phyloP scores from a whole-genome alignment of 2,888 invertebrate species.

The Clunio marinus region DNA sequence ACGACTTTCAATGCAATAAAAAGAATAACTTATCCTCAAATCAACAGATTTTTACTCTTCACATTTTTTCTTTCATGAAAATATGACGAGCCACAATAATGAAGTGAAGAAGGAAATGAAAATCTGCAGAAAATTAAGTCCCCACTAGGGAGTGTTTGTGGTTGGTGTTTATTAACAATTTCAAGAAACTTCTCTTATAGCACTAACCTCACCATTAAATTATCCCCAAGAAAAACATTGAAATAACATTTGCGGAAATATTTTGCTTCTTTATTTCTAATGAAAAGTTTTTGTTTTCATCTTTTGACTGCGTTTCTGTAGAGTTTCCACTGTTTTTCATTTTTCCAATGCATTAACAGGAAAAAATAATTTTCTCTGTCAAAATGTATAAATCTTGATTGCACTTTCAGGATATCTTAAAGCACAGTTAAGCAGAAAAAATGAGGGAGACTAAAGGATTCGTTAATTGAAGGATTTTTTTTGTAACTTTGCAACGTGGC shows the following conservation, averaged over 20 bases:
- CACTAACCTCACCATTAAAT: neutral
- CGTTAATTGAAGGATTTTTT: slow-evolving; percentile 19
- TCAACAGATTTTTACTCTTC: neutral
- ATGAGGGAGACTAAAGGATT: neutral
- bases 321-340: slow-evolving; percentile 1
- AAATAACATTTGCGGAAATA: slow-evolving; percentile 36
- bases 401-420: slow-evolving; percentile 10
- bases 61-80: neutral
- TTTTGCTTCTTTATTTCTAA: slow-evolving; percentile 16
- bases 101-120: slow-evolving; percentile 29
- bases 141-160: slow-evolving; percentile 5
- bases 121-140: slow-evolving; percentile 36
- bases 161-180: neutral
- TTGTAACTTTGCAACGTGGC: neutral
- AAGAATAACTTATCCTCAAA: neutral
- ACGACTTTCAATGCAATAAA: neutral
- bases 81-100: slow-evolving; percentile 9
- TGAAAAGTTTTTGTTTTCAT: slow-evolving; percentile 19
- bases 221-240: slow-evolving; percentile 34
- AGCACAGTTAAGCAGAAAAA: neutral
- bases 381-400: slow-evolving; percentile 35
- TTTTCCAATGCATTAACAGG: neutral
- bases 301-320: neutral
- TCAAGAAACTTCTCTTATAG: neutral
- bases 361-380: no score